Evolutionary conservation across 2,797 vertebrate genomes (phyloP).

Genomic region (Garrulus glandarius): DNA sequence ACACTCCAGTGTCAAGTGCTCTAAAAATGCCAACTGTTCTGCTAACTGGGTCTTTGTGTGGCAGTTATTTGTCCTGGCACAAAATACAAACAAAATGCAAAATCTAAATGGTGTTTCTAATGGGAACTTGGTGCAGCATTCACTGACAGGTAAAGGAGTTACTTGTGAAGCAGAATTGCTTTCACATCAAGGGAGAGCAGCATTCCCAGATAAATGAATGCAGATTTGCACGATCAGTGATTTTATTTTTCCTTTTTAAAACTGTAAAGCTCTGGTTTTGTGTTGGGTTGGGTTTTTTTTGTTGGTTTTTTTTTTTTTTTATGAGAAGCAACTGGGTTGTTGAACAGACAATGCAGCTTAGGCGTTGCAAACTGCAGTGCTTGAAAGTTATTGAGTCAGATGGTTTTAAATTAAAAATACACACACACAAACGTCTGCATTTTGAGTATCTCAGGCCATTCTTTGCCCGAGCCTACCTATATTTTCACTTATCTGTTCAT

Average conservation of each 20-base stretch:
- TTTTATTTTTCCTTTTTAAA: neutral
- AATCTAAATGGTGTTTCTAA: neutral
- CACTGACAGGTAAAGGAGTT: neutral
- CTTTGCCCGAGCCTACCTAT: slow-evolving; percentile 28
- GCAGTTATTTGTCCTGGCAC: neutral
- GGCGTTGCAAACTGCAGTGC: neutral
- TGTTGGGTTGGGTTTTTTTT: neutral
- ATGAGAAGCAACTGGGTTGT: neutral
- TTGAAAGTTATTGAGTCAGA: neutral
- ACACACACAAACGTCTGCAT: neutral
- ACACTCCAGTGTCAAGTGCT: neutral
- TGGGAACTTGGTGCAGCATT: neutral
- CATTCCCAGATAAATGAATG: neutral
- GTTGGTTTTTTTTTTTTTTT: neutral
- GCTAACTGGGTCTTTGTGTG: neutral
- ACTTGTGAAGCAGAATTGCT: neutral
- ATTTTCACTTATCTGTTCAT: slow-evolving; percentile 60
- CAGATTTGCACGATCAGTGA: neutral
- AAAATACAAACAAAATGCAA: neutral
- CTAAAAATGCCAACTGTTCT: neutral
- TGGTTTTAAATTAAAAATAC: slow-evolving; percentile 12
- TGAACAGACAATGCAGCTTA: neutral
- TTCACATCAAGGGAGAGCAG: neutral
- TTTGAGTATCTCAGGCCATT: neutral
- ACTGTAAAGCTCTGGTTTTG: neutral